Evolutionary conservation across 1,140 invertebrate genomes (phyloP).

Genomic region (Tyrophagus putrescentiae): DNA sequence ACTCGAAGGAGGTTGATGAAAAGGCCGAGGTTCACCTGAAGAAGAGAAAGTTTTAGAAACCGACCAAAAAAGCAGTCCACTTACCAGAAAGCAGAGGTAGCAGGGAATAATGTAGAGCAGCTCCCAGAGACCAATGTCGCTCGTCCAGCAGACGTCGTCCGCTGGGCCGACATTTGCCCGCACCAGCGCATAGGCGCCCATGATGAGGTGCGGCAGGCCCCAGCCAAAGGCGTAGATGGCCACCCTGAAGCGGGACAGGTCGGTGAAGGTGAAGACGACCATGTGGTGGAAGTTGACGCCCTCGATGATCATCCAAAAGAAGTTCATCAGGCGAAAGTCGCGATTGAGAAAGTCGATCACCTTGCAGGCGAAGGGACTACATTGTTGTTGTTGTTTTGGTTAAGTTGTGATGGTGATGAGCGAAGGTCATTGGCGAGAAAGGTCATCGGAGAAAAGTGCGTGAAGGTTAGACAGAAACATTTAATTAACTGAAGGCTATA

Average conservation of each 20-base stretch:
- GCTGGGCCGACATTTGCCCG: neutral
- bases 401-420: too few species aligned
- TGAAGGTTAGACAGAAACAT: too few species aligned
- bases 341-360: neutral
- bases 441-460: too few species aligned
- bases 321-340: neutral
- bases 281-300: constrained; percentile 9
- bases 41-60: neutral
- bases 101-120: neutral
- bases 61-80: neutral
- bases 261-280: neutral
- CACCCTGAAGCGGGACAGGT: neutral
- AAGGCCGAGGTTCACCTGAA: neutral
- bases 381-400: too few species aligned
- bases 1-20: neutral
- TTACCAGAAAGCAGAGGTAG: neutral
- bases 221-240: neutral
- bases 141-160: constrained; percentile 6
- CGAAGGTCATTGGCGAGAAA: too few species aligned
- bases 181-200: neutral
- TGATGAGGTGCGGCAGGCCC: neutral
- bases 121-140: neutral
- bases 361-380: neutral
- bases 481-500: too few species aligned
- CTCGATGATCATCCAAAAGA: neutral